Evolutionary conservation across 2,888 invertebrate species (phyloP), one percentile per base, ranked within the genome.

Genomic region (Hydroisotoma schaefferi): DNA sequence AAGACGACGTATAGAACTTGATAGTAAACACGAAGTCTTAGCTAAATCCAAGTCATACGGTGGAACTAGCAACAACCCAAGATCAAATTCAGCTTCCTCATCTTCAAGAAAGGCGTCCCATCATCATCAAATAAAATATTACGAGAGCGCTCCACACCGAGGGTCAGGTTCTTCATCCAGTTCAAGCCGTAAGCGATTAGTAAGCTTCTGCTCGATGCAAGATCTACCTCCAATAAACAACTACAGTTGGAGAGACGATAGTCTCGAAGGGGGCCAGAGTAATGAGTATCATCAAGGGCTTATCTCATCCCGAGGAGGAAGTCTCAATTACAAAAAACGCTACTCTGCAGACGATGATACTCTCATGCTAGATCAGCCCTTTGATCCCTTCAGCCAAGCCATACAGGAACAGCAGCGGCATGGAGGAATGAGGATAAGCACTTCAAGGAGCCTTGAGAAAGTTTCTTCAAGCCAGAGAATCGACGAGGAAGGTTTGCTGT

Each of bases 1-100:
- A 2, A 54, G 70, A 27, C 55, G 67, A 47, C 38, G 69, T 18
- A 66, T 65, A 33, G 67, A 69, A 51, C 46, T 69, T 15, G 65
- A 65, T 18, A 12, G 48, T 40, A 10, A 47, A 40, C 65, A 65
- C 28, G 65, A 63, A 27, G 57, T 59, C n/a, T 47, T 69, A 10
- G 55, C 59, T 1, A 69, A 69, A 54, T 63, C 63, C 2, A 67
- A 67, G 47, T 63, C 63, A 8, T 69, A 64, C 29, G 62, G 65
- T 12, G 65, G 62, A 22, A 44, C 25, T 29, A 51, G 27, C 18
- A 44, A 37, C 12, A 15, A 43, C 25, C 58, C 55, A 10, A 55
- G 44, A 20, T 49, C 25, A 2, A 22, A 28, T 3, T 20, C 44
- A 8, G 47, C 43, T 15, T 38, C 49, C 1, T 26, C 54, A 12